phyloP scores from a whole-genome alignment of 2,888 invertebrate species.

The Melinopterus prodromus region DNA sequence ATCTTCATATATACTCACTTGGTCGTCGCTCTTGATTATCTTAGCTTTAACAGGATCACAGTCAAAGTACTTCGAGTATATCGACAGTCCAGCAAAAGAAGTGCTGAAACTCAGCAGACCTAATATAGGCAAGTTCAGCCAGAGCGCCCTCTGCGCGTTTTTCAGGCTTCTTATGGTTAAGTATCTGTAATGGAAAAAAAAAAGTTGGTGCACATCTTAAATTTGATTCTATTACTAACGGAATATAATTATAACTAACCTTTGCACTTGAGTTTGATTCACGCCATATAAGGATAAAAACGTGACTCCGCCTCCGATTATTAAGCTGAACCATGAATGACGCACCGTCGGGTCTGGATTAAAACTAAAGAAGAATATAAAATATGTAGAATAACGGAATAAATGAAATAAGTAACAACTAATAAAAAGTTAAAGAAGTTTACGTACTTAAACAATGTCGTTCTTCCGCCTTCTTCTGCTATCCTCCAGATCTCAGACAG shows the following conservation, averaged over 20 bases:
- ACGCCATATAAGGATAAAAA: conserved; percentile 70
- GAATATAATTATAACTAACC: neutral
- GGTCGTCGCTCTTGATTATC: conserved; percentile 71
- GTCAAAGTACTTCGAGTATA: conserved; percentile 76
- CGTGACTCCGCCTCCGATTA: conserved; percentile 82
- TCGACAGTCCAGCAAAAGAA: conserved; percentile 73
- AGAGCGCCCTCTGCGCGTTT: conserved; percentile 73
- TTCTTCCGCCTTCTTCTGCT: conserved; percentile 73
- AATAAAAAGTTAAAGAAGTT: neutral
- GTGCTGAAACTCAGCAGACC: conserved; percentile 75
- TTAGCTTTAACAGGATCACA: conserved; percentile 78
- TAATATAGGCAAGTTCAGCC: conserved; percentile 81
- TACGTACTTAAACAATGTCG: conserved; percentile 73
- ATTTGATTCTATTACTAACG: too few species aligned
- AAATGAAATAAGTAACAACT: neutral
- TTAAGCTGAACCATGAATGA: conserved; percentile 84
- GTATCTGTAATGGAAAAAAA: conserved; percentile 55
- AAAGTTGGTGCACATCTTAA: too few species aligned
- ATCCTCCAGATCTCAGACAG: conserved; percentile 74
- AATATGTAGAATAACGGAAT: too few species aligned
- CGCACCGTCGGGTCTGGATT: conserved; percentile 82
- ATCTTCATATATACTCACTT: conserved; percentile 54
- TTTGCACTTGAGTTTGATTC: conserved; percentile 81
- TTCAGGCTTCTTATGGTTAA: conserved; percentile 72
- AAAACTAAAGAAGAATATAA: conserved; percentile 63